These are phyloP conservation scores for Agelastica alni DNA, from an alignment of 2,888 invertebrate genomes.

Conservation along the genomic window DNA sequence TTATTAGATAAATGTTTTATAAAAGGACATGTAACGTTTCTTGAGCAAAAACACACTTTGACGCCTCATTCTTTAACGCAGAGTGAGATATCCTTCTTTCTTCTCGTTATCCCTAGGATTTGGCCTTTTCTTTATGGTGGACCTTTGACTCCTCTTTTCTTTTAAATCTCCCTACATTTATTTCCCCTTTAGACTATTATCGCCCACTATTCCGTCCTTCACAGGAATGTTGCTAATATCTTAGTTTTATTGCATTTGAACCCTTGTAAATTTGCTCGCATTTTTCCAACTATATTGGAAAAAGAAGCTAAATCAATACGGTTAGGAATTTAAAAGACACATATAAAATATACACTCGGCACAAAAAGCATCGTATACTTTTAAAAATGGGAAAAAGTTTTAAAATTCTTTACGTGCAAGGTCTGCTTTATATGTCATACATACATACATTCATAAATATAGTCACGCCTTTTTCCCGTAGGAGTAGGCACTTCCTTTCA, in stretches of 20 bases:
- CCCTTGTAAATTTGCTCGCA: slow-evolving; percentile 10
- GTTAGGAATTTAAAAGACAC: too few species aligned
- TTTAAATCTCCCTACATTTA: slow-evolving; percentile 51
- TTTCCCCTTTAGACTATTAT: slow-evolving; percentile 52
- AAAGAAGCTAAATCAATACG: neutral
- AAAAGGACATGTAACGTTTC: neutral
- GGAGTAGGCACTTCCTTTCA: too few species aligned
- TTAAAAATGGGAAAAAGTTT: too few species aligned
- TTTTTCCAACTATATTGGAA: neutral
- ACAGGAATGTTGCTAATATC: slow-evolving; percentile 47
- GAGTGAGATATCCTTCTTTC: slow-evolving; percentile 43
- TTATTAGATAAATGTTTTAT: neutral
- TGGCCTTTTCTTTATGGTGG: slow-evolving; percentile 51
- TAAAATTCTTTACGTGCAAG: too few species aligned
- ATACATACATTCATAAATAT: too few species aligned
- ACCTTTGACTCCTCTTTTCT: slow-evolving; percentile 47
- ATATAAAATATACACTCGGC: too few species aligned
- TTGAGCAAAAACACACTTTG: slow-evolving; percentile 22
- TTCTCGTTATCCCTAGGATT: slow-evolving; percentile 48
- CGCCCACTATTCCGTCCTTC: slow-evolving; percentile 45
- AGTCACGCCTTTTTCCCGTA: too few species aligned
- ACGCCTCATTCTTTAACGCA: slow-evolving; percentile 32
- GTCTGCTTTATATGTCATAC: too few species aligned
- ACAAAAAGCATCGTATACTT: too few species aligned
- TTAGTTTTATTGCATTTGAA: slow-evolving; percentile 36